These are phyloP conservation scores for Sympetrum striolatum DNA, from an alignment of 2,888 invertebrate species.

Conservation along the genomic window DNA sequence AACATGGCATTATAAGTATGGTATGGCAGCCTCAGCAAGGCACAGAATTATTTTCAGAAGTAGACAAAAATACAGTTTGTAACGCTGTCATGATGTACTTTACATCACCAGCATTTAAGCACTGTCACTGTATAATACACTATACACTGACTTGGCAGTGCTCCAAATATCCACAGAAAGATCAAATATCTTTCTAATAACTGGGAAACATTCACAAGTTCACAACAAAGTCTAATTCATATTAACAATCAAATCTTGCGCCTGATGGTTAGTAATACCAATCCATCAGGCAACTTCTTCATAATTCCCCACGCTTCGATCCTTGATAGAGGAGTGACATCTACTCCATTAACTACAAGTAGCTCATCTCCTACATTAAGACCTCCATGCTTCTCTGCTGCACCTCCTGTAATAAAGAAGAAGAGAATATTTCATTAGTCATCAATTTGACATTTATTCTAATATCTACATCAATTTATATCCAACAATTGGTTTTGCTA, in stretches of 20 bases:
- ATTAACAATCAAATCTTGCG: constrained; percentile 48
- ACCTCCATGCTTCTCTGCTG: constrained; percentile 85
- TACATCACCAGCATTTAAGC: constrained; percentile 30
- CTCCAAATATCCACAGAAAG: background rate
- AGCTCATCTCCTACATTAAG: constrained; percentile 88
- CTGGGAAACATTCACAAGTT: background rate
- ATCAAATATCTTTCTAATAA: background rate
- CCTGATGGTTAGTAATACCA: constrained; percentile 70
- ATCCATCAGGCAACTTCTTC: constrained; percentile 87
- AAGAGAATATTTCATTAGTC: background rate
- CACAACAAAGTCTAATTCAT: constrained; percentile 26
- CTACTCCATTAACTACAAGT: constrained; percentile 79
- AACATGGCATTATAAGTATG: constrained; percentile 33
- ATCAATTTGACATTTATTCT: background rate
- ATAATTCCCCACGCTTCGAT: constrained; percentile 94
- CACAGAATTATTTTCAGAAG: constrained; percentile 6
- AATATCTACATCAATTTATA: background rate
- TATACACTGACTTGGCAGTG: constrained; percentile 32
- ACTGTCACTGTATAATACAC: constrained; percentile 31
- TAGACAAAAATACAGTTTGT: background rate
- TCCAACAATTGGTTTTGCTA: background rate
- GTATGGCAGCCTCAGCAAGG: constrained; percentile 40
- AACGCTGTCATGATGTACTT: background rate
- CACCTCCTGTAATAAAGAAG: constrained; percentile 72
- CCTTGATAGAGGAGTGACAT: constrained; percentile 84